phyloP scores from a whole-genome alignment of 2,113 vertebrate genomes.

The Clupea harengus region DNA sequence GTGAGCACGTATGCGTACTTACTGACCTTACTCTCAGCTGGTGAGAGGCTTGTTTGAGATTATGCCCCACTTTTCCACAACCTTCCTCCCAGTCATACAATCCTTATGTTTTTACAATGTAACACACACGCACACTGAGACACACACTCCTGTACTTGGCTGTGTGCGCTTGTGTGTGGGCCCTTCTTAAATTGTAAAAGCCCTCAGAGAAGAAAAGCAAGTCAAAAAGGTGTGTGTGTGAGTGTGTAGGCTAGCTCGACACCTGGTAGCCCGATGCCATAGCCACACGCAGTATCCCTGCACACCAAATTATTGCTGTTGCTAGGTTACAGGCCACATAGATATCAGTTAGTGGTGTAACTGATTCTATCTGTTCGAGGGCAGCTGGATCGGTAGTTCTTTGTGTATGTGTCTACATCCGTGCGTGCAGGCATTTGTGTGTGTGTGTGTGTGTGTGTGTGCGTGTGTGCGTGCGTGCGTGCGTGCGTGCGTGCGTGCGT shows the following conservation, averaged over 20 bases:
- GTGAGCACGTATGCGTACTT: neutral
- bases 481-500: neutral
- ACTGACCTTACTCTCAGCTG: no score
- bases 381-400: neutral
- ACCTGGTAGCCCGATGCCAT: neutral
- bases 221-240: conserved; percentile 23
- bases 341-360: neutral
- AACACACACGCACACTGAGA: no score
- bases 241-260: conserved; percentile 21
- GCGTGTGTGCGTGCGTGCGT: neutral
- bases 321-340: conserved; percentile 58
- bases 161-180: neutral
- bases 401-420: neutral
- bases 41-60: no score
- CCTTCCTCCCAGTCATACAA: no score
- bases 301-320: conserved; percentile 57
- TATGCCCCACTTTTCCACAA: no score
- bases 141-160: no score
- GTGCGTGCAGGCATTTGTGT: neutral
- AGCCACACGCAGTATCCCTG: conserved; percentile 41
- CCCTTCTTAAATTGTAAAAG: neutral
- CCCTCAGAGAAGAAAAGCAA: neutral
- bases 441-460: neutral
- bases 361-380: conserved; percentile 11
- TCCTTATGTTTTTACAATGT: no score